Evolutionary conservation across 2,113 vertebrate species (phyloP).

Genomic region (Pedetes capensis): DNA sequence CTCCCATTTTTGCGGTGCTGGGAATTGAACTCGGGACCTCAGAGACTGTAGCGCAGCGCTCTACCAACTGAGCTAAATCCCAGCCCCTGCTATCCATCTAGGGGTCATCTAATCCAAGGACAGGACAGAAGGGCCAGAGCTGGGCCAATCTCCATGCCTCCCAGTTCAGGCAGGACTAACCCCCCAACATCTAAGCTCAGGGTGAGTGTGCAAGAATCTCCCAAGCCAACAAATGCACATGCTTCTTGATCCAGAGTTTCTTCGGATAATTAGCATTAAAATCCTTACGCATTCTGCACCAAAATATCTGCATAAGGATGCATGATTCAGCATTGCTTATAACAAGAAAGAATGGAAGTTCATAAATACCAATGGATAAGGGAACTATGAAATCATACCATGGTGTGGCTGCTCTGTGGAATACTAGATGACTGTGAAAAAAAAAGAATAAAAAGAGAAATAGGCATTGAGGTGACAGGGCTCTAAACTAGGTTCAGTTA

Average conservation of each 20-base stretch:
- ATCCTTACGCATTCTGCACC: not conserved
- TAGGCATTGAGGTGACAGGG: not conserved
- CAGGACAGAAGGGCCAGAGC: not conserved
- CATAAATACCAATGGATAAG: not conserved
- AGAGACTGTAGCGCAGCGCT: too few species aligned
- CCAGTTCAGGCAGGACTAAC: not conserved
- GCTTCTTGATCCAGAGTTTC: not conserved
- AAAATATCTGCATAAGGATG: not conserved
- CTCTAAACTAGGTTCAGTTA: too few species aligned
- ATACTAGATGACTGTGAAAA: not conserved
- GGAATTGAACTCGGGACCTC: too few species aligned
- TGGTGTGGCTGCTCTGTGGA: not conserved
- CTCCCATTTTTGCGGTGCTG: too few species aligned
- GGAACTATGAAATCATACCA: not conserved
- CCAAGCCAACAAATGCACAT: not conserved
- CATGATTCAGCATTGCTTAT: not conserved
- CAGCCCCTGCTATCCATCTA: not conserved
- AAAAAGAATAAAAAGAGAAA: not conserved
- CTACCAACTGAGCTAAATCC: too few species aligned
- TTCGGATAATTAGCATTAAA: not conserved
- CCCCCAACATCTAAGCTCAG: not conserved
- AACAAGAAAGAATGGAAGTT: not conserved
- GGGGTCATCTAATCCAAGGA: not conserved
- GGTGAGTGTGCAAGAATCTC: not conserved
- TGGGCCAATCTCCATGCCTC: not conserved